Percentiles rank a stretch among this genome's conserved stretches.
phyloP scores from a whole-genome alignment of 1,140 invertebrate species.

The Dufourea novaeangliae region DNA sequence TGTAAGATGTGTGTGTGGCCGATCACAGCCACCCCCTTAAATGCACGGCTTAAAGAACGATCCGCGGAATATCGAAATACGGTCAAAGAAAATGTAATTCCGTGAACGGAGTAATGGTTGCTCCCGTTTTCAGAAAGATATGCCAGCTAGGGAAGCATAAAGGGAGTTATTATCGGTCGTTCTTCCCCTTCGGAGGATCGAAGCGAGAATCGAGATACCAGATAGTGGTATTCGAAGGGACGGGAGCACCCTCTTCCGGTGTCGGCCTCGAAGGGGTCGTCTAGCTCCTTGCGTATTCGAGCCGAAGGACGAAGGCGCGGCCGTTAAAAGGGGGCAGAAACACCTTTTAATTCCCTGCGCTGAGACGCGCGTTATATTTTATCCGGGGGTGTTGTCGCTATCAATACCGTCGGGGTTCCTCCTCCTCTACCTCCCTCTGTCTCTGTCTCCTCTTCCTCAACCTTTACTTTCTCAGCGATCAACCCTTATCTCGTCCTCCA shows the following conservation, averaged over 20 bases:
- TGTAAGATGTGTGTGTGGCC: neutral
- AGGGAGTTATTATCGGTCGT: constrained; percentile 57
- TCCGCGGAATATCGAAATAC: constrained; percentile 14
- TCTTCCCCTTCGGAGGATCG: constrained; percentile 20
- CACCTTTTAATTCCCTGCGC: constrained; percentile 62
- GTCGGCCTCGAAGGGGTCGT: constrained; percentile 10
- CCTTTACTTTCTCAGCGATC: constrained; percentile 56
- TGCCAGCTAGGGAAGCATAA: constrained; percentile 53
- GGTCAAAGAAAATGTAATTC: constrained; percentile 35
- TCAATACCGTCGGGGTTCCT: constrained; percentile 60
- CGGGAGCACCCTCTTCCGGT: constrained; percentile 18
- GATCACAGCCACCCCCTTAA: neutral
- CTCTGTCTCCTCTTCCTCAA: neutral
- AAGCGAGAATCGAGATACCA: constrained; percentile 43
- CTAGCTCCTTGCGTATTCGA: constrained; percentile 32
- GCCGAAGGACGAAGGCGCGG: constrained; percentile 19
- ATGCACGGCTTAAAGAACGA: neutral
- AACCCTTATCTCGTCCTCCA: constrained; percentile 64
- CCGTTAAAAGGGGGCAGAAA: constrained; percentile 53
- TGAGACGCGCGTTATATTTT: constrained; percentile 65
- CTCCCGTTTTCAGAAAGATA: constrained; percentile 22
- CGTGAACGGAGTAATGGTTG: constrained; percentile 16
- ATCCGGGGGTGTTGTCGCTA: constrained; percentile 64
- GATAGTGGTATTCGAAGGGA: constrained; percentile 34
- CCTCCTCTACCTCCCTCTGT: neutral